Evolutionary conservation across 2,797 vertebrate genomes (phyloP).

Genomic region (Microchirus variegatus): DNA sequence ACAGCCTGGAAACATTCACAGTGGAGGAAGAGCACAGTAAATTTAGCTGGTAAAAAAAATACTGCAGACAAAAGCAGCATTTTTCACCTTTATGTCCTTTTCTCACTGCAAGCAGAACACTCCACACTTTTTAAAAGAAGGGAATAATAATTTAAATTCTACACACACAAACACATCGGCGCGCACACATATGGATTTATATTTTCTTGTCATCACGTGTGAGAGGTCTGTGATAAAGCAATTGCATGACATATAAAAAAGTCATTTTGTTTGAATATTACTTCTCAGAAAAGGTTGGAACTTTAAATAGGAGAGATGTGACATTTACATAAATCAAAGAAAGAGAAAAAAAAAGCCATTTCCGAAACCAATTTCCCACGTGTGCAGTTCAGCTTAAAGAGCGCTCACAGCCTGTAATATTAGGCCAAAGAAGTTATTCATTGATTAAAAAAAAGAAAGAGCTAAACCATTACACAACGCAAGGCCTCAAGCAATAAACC

Average conservation of each 20-base stretch:
- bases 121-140: constrained; percentile 21
- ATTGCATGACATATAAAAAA: constrained; percentile 50
- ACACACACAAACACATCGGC: neutral
- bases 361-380: constrained; percentile 66
- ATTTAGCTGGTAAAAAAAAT: constrained; percentile 18
- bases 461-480: constrained; percentile 48
- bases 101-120: neutral
- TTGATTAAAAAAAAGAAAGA: constrained; percentile 58
- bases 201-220: neutral
- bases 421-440: constrained; percentile 66
- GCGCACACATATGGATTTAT: neutral
- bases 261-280: constrained; percentile 63
- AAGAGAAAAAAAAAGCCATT: constrained; percentile 55
- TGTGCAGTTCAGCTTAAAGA: constrained; percentile 53
- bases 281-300: constrained; percentile 52
- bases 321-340: constrained; percentile 69
- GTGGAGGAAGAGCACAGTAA: constrained; percentile 11
- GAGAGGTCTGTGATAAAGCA: constrained; percentile 42
- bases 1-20: constrained; percentile 13
- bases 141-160: constrained; percentile 10
- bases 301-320: constrained; percentile 63
- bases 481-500: constrained; percentile 49
- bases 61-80: constrained; percentile 10
- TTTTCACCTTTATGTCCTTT: constrained; percentile 19
- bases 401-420: constrained; percentile 55